Evolutionary conservation across 2,113 vertebrate species (phyloP).

Genomic region (Vanacampus margaritifer): DNA sequence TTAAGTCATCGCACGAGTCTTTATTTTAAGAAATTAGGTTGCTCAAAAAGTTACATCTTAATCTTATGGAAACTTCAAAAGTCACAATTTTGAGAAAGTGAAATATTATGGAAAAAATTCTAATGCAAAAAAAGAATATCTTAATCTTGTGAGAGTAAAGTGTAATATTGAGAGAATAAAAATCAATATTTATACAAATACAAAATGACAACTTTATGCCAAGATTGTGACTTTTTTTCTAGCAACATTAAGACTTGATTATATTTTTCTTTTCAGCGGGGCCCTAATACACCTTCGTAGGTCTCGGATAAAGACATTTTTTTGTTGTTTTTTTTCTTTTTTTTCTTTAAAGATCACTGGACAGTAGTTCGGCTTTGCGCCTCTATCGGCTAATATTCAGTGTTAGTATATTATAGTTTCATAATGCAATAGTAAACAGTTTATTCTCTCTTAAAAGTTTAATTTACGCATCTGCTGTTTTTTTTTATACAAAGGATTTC

Average conservation of each 20-base stretch:
- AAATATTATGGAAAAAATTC: no score
- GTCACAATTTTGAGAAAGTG: no score
- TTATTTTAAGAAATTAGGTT: not conserved
- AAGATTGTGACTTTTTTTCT: not conserved
- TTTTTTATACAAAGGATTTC: conserved; percentile 77
- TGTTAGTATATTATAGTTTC: conserved; percentile 77
- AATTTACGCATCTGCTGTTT: conserved; percentile 71
- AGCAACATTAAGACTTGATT: not conserved
- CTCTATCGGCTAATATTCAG: conserved; percentile 78
- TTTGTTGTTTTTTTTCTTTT: conserved; percentile 51
- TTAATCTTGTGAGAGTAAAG: no score
- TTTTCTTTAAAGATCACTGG: conserved; percentile 78
- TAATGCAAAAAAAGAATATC: no score
- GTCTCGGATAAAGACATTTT: conserved; percentile 72
- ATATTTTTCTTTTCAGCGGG: not conserved
- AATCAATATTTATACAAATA: no score
- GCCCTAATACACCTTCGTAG: conserved; percentile 9
- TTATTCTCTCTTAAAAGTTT: conserved; percentile 71
- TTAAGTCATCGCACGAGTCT: not conserved
- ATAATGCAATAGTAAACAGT: conserved; percentile 77
- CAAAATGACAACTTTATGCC: not conserved
- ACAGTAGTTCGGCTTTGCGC: conserved; percentile 72
- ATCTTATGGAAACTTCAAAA: not conserved
- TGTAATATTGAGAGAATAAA: not conserved
- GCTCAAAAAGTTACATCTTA: no score